Conservation (phyloP, 2,888 invertebrate genomes). For the Nomada flava region DNA sequence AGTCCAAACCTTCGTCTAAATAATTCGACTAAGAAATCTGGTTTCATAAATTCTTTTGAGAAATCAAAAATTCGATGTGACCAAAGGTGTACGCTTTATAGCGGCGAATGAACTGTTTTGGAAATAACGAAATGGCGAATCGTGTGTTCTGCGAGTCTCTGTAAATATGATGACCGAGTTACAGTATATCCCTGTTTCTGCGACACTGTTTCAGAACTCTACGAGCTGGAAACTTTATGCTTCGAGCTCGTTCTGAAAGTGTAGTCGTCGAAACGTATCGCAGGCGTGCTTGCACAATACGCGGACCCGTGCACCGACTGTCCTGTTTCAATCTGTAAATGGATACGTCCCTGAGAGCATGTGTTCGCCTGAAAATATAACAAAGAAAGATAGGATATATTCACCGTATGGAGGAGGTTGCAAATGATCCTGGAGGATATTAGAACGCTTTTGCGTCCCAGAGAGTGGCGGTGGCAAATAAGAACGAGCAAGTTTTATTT, state of each 20-base stretch:
- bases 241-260: conserved; percentile 46
- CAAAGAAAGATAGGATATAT: not conserved
- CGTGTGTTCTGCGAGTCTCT: not conserved
- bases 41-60: too few species aligned
- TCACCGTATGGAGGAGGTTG: not conserved
- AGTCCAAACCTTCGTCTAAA: too few species aligned
- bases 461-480: not conserved
- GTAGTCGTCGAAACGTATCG: conserved; percentile 42
- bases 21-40: too few species aligned
- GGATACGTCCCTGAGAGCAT: conserved; percentile 4
- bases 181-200: conserved; percentile 24
- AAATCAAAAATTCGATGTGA: too few species aligned
- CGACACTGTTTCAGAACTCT: conserved; percentile 46
- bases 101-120: not conserved
- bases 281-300: conserved; percentile 9
- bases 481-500: not conserved
- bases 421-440: not conserved
- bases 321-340: conserved; percentile 42
- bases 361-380: not conserved
- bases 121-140: not conserved
- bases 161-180: conserved; percentile 25
- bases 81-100: too few species aligned
- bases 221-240: conserved; percentile 45
- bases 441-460: conserved; percentile 5
- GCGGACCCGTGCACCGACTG: conserved; percentile 4